phyloP scores from a whole-genome alignment of 2,797 vertebrate genomes.

The Gymnopithys bicolor region DNA sequence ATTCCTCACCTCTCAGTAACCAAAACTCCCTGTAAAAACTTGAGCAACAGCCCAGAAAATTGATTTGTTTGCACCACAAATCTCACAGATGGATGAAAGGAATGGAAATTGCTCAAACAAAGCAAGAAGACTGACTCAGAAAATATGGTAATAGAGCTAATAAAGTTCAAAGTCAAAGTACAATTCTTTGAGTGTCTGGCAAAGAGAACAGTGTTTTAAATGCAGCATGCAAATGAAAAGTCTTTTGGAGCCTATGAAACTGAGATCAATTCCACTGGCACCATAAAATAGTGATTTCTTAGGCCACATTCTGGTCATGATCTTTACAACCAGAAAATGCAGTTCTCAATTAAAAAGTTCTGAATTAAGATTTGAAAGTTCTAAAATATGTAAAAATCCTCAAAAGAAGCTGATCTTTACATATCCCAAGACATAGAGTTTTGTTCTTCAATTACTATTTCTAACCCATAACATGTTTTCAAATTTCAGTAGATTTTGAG shows the following conservation, averaged over 20 bases:
- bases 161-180: slow-evolving; percentile 25
- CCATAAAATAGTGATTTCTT: neutral
- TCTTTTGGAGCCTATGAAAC: neutral
- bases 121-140: neutral
- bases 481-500: neutral
- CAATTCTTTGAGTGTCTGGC: neutral
- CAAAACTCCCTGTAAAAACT: neutral
- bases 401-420: neutral
- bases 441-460: neutral
- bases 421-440: neutral
- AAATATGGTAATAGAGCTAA: neutral
- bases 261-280: neutral
- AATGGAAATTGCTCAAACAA: slow-evolving; percentile 29
- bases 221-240: neutral
- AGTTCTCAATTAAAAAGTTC: neutral
- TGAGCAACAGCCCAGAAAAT: slow-evolving; percentile 21
- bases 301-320: neutral
- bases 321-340: neutral
- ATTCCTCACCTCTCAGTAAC: neutral
- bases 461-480: rapidly evolving
- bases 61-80: slow-evolving; percentile 23
- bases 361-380: neutral
- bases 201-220: neutral
- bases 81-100: neutral
- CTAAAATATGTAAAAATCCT: neutral